Conservation (phyloP, 1,140 invertebrate genomes). For the Orchesella cincta region DNA sequence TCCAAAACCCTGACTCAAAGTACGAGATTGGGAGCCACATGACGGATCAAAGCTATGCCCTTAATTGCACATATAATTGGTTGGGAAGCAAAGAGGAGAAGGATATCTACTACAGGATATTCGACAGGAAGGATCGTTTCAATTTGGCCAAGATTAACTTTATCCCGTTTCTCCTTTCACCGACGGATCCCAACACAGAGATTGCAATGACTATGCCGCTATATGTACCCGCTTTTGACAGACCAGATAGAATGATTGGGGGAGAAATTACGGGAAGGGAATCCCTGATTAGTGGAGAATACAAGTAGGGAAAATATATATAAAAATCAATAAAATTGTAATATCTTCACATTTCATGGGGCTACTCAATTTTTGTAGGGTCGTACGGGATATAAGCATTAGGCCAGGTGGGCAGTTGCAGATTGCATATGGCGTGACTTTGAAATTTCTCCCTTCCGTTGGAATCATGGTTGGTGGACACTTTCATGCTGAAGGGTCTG, state of each 20-base stretch:
- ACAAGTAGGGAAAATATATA: slow-evolving; percentile 56
- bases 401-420: slow-evolving; percentile 82
- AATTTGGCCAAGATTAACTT: slow-evolving; percentile 86
- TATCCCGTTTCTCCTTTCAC: slow-evolving; percentile 80
- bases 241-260: slow-evolving; percentile 66
- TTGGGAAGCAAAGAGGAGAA: slow-evolving; percentile 77
- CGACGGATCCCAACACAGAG: slow-evolving; percentile 78
- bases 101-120: slow-evolving; percentile 76
- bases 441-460: slow-evolving; percentile 80
- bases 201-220: slow-evolving; percentile 70
- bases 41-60: slow-evolving; percentile 87
- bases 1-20: slow-evolving; percentile 84
- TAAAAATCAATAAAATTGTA: background rate
- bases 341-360: background rate
- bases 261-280: slow-evolving; percentile 87
- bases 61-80: slow-evolving; percentile 94
- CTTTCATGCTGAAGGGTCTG: slow-evolving; percentile 73
- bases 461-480: slow-evolving; percentile 96
- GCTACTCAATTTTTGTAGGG: slow-evolving; percentile 39
- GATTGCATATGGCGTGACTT: slow-evolving; percentile 79
- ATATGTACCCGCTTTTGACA: slow-evolving; percentile 75
- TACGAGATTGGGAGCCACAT: slow-evolving; percentile 95
- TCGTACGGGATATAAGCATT: slow-evolving; percentile 81
- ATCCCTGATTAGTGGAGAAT: slow-evolving; percentile 74
- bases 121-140: slow-evolving; percentile 87